Evolutionary conservation across 1,140 invertebrate species (phyloP), one percentile per base, ranked within the genome.

Genomic region (Drosophila sturtevanti): DNA sequence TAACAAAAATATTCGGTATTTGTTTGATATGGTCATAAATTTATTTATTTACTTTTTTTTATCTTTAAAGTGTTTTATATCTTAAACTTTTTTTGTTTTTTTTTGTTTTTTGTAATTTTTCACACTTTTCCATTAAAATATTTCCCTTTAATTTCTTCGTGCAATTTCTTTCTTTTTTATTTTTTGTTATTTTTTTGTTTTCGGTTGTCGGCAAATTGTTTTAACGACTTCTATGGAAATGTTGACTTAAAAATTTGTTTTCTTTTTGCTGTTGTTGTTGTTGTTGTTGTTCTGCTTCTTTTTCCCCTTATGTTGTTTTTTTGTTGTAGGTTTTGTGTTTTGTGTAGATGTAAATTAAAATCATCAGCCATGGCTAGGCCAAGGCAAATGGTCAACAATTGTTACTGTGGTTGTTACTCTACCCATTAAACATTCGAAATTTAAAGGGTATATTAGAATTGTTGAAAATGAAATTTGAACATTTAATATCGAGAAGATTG

Each of bases 201-300:
- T 51, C 22, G 11, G 10, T 55, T 55, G 34, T 56, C n/a, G 35
- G 31, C 35, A 60, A 41, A 48, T 27, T 18, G 18, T 44, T 31
- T 63, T 63, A 52, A 63, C 62, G 48, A 63, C 62, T 63, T 63
- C 62, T 63, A 22, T 34, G 62, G 62, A 63, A 63, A 63, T 63
- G 38, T 61, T 38, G 38, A 44, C 59, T 61, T 61, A 18, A 61
- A 61, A 41, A 41, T 18, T 48, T 48, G 16, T 48, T 31, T 31
- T 31, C 27, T 31, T n/a, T 41, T 48, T 18, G 16, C 21, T 21
- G 10, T 11, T 48, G 41, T 44, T 16, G 41, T 18, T 44, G 14
- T 18, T 44, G 11, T 44, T 41, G 41, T 44, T 44, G 14, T 31
- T 24, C 24, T 4, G 4, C 4, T 24, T 24, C 1, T 24, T 1